phyloP scores from a whole-genome alignment of 2,797 vertebrate species.

The Myotis pilosus region DNA sequence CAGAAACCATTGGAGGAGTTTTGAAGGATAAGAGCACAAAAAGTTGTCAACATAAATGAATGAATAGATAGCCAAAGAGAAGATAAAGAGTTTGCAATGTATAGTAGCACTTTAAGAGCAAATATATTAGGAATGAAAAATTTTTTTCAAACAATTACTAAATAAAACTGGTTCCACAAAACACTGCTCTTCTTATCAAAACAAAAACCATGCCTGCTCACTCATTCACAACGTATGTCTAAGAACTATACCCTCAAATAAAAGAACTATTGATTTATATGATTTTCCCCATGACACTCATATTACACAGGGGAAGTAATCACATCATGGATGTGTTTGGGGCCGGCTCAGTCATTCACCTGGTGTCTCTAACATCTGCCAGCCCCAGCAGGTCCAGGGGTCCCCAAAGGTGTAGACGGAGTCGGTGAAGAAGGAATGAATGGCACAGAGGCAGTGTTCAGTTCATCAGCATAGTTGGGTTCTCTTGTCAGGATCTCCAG shows the following conservation, averaged over 20 bases:
- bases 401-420: no score
- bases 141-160: not conserved
- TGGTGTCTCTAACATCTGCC: not conserved
- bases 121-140: not conserved
- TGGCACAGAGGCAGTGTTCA: no score
- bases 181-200: not conserved
- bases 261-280: slow-evolving; percentile 21
- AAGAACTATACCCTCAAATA: not conserved
- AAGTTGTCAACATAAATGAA: not conserved
- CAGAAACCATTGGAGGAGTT: not conserved
- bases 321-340: not conserved
- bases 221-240: not conserved
- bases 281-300: not conserved
- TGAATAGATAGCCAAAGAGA: not conserved
- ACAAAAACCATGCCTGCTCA: not conserved
- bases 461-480: no score
- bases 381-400: no score
- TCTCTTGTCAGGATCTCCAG: no score
- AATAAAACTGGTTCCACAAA: not conserved
- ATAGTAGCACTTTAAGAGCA: not conserved
- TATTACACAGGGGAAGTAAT: not conserved
- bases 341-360: not conserved
- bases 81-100: not conserved
- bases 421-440: no score
- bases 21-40: not conserved